Base-by-base conservation (phyloP, 2,797 vertebrate genomes). In the Heterohyrax brucei region DNA sequence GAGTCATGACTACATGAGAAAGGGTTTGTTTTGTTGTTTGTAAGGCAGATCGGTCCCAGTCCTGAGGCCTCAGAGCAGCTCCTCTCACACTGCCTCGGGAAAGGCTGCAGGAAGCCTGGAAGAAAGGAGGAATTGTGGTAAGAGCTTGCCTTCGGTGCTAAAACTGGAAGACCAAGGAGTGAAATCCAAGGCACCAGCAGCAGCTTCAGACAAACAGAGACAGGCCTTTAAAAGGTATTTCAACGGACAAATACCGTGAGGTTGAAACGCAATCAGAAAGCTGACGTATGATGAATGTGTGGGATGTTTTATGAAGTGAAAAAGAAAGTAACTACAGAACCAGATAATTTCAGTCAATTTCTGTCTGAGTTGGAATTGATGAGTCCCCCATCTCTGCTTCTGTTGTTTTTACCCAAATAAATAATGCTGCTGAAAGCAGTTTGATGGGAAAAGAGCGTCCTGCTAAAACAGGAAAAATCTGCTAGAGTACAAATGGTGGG, bases 341-440 rank as follows among this genome's bases (percentile, higher is more conserved):
- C 96, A 88, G 87, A 95, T 97, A 96, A 97, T 98, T 96, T 80
- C 89, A 9, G 0, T 97, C 76, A 0, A 97, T 98, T 97, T 98
- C 97, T 98, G 97, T 92, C 96, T 94, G 95, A 96, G 95, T 59
- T 86, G 79, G 91, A 91, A 92, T 95, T 87, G 66, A 88, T 88
- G 82, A 85, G 93, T 94, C 93, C 70, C 89, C 95, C 96, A 93
- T 96, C 96, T 79, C 96, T 80, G 88, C 66, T 92, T 92, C 13
- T 6, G 95, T 98, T 98, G 97, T 97, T 98, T 96, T 98, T 98
- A 96, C 94, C 97, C 91, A 94, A 95, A 96, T 98, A 96, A 96
- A 97, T 96, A 98, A 97, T 18, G 83, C 87, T 89, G 81, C 76
- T 94, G 96, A 96, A 96, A 97, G 93, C 92, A 46, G 80, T 93